Evolutionary conservation across 2,797 vertebrate genomes (phyloP).

Genomic region (Clarias platycephalus): DNA sequence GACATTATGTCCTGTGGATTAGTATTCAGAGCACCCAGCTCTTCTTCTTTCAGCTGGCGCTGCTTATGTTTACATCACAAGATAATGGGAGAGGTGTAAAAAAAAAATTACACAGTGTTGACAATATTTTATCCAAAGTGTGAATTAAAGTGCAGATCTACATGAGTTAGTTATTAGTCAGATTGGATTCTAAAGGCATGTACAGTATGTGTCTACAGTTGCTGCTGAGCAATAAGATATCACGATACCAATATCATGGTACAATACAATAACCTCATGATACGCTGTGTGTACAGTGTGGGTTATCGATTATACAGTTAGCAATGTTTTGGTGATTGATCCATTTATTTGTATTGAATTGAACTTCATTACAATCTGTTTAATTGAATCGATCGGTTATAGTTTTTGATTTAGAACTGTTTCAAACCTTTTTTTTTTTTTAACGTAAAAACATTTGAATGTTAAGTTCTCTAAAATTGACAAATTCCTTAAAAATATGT

Average conservation of each 20-base stretch:
- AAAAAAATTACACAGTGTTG: not conserved
- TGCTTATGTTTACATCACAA: not conserved
- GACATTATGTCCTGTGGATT: constrained; percentile 17
- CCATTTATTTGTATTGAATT: no score
- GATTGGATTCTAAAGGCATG: not conserved
- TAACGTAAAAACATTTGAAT: no score
- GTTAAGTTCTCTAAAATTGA: no score
- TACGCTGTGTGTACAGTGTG: not conserved
- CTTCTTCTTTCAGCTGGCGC: constrained; percentile 15
- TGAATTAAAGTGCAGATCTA: not conserved
- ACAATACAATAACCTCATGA: not conserved
- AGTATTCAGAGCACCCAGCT: constrained; percentile 40
- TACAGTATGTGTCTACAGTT: not conserved
- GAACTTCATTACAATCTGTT: no score
- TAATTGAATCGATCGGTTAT: no score
- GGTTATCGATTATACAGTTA: no score
- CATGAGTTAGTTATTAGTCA: not conserved
- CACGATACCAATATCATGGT: not conserved
- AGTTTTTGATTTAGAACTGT: no score
- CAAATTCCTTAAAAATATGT: no score
- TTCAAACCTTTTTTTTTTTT: no score
- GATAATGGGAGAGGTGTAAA: no score
- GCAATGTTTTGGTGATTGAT: no score
- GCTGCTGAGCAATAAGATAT: not conserved
- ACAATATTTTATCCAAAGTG: not conserved